A percentile compares a stretch with the other conserved stretches of the same genome.
phyloP scores from a whole-genome alignment of 2,113 vertebrate species.

The Cynopterus brachyotis region DNA sequence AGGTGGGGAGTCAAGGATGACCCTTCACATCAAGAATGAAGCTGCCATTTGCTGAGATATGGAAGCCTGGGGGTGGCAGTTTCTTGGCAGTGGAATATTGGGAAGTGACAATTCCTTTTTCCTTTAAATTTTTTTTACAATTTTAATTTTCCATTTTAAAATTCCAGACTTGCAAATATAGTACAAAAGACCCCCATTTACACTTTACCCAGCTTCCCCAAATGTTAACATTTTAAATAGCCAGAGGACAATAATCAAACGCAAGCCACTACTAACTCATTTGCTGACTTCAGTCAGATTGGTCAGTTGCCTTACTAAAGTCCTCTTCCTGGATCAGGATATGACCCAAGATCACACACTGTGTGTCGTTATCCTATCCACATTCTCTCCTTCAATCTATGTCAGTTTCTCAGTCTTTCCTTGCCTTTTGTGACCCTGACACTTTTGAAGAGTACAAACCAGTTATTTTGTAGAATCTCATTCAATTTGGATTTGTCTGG shows the following conservation, averaged over 20 bases:
- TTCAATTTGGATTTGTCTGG: neutral
- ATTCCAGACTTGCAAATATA: constrained; percentile 29
- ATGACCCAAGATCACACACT: neutral
- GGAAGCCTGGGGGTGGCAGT: neutral
- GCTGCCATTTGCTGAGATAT: neutral
- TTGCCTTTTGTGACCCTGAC: neutral
- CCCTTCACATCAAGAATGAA: neutral
- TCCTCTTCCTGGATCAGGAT: neutral
- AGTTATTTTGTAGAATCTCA: neutral
- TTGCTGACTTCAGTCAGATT: neutral
- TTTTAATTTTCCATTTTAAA: neutral
- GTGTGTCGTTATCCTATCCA: neutral
- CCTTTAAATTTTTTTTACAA: neutral
- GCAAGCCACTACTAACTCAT: neutral
- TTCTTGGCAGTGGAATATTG: neutral
- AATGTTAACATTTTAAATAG: neutral
- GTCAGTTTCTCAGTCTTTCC: neutral
- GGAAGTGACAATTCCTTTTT: neutral
- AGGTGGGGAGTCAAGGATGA: neutral
- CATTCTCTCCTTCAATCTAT: neutral
- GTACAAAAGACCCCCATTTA: neutral
- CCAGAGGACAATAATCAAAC: neutral
- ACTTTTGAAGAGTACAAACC: neutral
- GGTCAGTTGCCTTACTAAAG: neutral
- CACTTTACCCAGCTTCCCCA: neutral